A percentile compares a stretch with the other conserved stretches of the same genome.
These are phyloP conservation scores for Zele albiditarsus DNA, from an alignment of 2,888 invertebrate genomes.

Conservation along the genomic window DNA sequence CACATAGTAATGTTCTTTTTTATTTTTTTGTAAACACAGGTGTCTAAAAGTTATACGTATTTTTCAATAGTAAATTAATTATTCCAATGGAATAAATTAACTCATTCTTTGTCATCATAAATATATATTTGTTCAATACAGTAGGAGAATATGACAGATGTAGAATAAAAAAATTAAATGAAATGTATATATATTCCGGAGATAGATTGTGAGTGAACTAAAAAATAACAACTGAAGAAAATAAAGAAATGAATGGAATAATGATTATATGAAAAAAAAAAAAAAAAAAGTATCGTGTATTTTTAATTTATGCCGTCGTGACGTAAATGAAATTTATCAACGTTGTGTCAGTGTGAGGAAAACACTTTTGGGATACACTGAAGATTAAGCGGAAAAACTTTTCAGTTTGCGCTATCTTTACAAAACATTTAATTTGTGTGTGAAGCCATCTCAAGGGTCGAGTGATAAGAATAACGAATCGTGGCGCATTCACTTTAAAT, in stretches of 20 bases:
- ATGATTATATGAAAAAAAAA: neutral
- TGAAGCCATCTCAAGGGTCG: constrained; percentile 34
- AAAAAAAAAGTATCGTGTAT: neutral
- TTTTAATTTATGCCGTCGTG: constrained; percentile 21
- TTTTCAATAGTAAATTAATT: constrained; percentile 6
- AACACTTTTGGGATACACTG: constrained; percentile 4
- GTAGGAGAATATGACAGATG: neutral
- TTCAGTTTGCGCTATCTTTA: constrained; percentile 23
- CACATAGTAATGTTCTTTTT: neutral
- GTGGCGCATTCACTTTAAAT: constrained; percentile 20
- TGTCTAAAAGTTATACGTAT: constrained; percentile 14
- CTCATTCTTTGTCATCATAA: neutral
- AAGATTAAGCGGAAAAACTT: constrained; percentile 28
- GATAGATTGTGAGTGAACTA: neutral
- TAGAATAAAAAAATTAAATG: neutral
- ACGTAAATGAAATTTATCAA: constrained; percentile 30
- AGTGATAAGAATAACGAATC: constrained; percentile 38
- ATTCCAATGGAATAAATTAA: constrained; percentile 12
- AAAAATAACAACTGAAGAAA: neutral
- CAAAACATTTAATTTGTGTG: constrained; percentile 40
- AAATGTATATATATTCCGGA: neutral
- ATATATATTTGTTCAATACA: neutral
- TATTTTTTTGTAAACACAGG: constrained; percentile 9
- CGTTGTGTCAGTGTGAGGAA: constrained; percentile 6
- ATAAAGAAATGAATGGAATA: neutral